A percentile compares a stretch with the other conserved stretches of the same genome.
Conservation (phyloP, 2,888 invertebrate species). For the Proisotoma minuta region DNA sequence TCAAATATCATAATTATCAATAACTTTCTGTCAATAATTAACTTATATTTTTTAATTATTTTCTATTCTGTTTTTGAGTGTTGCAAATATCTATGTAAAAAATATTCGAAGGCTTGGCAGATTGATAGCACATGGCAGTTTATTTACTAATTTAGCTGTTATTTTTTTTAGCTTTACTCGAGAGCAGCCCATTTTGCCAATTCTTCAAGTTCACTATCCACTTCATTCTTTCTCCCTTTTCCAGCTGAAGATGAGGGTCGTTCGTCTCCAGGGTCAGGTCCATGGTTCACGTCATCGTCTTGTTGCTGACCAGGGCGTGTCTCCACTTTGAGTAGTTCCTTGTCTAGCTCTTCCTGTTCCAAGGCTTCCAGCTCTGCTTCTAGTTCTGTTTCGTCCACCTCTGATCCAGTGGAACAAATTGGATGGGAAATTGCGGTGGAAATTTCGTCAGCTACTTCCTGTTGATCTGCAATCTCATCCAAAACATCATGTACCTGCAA, state of each 20-base stretch:
- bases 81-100: too few relatives aligned
- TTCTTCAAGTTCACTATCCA: background rate
- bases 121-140: too few relatives aligned
- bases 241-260: background rate
- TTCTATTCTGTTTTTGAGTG: too few relatives aligned
- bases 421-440: conserved; percentile 58
- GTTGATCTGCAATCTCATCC: conserved; percentile 60
- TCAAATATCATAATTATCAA: too few relatives aligned
- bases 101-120: too few relatives aligned
- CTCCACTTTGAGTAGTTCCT: conserved; percentile 47
- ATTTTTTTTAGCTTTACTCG: too few relatives aligned
- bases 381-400: conserved; percentile 52
- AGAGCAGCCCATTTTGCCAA: too few relatives aligned
- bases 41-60: too few relatives aligned
- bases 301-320: too few relatives aligned
- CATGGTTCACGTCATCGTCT: too few relatives aligned
- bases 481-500: conserved; percentile 58
- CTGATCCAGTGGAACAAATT: conserved; percentile 52
- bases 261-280: background rate
- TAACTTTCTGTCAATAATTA: too few relatives aligned
- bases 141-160: too few relatives aligned
- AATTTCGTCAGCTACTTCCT: conserved; percentile 58
- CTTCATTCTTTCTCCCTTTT: background rate
- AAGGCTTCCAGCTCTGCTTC: conserved; percentile 48
- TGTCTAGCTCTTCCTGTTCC: conserved; percentile 48